Evolutionary conservation across 2,797 vertebrate species (phyloP).

Genomic region (Enteromius treurensis): DNA sequence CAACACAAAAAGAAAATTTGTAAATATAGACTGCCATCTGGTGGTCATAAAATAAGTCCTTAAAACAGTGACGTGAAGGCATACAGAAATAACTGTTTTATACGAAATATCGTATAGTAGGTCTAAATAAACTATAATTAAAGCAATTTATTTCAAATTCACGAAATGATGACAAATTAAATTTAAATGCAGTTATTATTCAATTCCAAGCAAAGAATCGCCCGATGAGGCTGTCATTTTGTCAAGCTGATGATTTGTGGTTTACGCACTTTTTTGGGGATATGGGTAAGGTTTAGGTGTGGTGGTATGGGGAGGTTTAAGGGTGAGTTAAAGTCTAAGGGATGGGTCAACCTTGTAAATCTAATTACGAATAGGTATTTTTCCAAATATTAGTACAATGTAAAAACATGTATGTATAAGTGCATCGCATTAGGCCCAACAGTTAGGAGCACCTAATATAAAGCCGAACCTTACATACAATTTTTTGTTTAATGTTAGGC

Average conservation of each 20-base stretch:
- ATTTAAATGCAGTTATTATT: background rate
- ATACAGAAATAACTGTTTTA: background rate
- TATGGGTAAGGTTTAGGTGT: too few relatives aligned
- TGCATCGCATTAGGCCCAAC: too few relatives aligned
- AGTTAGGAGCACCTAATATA: too few relatives aligned
- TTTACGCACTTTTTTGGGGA: background rate
- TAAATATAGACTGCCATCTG: slow-evolving; percentile 25
- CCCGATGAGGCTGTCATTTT: background rate
- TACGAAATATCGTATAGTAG: background rate
- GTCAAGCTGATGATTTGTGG: background rate
- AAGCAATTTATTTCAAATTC: background rate
- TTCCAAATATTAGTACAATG: too few relatives aligned
- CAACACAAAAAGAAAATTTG: background rate
- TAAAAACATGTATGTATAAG: too few relatives aligned
- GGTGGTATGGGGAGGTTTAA: too few relatives aligned
- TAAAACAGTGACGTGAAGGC: background rate
- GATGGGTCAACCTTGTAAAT: too few relatives aligned
- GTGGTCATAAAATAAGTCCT: background rate
- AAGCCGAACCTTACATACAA: too few relatives aligned
- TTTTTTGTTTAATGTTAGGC: background rate
- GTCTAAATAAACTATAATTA: background rate
- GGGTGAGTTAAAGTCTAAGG: too few relatives aligned
- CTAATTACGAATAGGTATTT: too few relatives aligned
- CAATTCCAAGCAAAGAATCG: background rate
- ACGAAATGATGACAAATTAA: background rate